Conservation (phyloP, 2,888 invertebrate genomes). For the Slavum lentiscoides region DNA sequence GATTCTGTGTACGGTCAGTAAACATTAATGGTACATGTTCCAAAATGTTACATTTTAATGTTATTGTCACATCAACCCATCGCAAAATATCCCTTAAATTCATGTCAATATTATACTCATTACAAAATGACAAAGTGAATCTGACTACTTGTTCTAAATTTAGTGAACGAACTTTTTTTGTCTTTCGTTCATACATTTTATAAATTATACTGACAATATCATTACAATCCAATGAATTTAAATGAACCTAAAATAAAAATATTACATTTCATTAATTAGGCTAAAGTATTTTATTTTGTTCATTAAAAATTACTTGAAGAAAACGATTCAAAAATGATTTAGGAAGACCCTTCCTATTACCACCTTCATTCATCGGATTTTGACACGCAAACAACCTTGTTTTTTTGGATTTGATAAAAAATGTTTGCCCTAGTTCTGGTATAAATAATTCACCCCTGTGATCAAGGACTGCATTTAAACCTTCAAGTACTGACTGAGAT, state of each 20-base stretch:
- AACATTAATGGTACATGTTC: slow-evolving; percentile 71
- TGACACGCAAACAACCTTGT: slow-evolving; percentile 96
- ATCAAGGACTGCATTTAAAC: slow-evolving; percentile 96
- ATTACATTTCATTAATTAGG: background rate
- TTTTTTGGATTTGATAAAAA: slow-evolving; percentile 70
- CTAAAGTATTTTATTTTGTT: background rate
- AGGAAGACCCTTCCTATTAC: slow-evolving; percentile 92
- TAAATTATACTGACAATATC: slow-evolving; percentile 70
- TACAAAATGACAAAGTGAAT: slow-evolving; percentile 73
- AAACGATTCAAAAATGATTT: slow-evolving; percentile 97
- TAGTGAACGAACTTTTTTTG: background rate
- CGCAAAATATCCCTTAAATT: slow-evolving; percentile 92
- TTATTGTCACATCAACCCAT: slow-evolving; percentile 81
- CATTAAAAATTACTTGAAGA: slow-evolving; percentile 71
- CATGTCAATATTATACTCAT: slow-evolving; percentile 73
- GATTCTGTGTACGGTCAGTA: slow-evolving; percentile 81
- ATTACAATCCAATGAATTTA: slow-evolving; percentile 66
- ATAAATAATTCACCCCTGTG: slow-evolving; percentile 95
- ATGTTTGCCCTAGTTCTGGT: slow-evolving; percentile 88
- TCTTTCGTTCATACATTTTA: slow-evolving; percentile 60
- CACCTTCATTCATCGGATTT: slow-evolving; percentile 94
- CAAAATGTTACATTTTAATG: slow-evolving; percentile 45
- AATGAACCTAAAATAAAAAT: slow-evolving; percentile 62
- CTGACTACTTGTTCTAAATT: slow-evolving; percentile 73
- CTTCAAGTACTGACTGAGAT: slow-evolving; percentile 97